phyloP scores from a whole-genome alignment of 2,888 invertebrate species.

The Hofmannophila pseudospretella region DNA sequence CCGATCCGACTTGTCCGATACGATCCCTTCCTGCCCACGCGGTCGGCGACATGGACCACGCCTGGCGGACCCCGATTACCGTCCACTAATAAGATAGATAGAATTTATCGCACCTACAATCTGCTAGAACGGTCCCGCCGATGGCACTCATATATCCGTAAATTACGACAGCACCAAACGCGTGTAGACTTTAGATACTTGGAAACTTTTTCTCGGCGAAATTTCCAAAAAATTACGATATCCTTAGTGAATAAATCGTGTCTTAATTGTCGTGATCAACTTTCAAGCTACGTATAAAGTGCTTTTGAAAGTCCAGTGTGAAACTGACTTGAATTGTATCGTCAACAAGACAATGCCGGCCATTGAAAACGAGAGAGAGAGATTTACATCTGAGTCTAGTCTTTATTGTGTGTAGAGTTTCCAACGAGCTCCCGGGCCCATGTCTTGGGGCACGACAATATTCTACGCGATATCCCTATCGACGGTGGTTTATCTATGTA shows the following conservation, averaged over 20 bases:
- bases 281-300: constrained; percentile 28
- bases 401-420: constrained; percentile 39
- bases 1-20: constrained; percentile 18
- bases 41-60: constrained; percentile 31
- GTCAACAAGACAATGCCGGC: constrained; percentile 51
- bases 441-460: constrained; percentile 42
- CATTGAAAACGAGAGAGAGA: constrained; percentile 47
- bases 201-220: neutral
- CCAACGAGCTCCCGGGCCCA: constrained; percentile 33
- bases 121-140: constrained; percentile 36
- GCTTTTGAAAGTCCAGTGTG: constrained; percentile 40
- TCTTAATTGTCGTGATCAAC: constrained; percentile 18
- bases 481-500: constrained; percentile 43
- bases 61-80: constrained; percentile 33
- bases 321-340: constrained; percentile 48
- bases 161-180: constrained; percentile 7
- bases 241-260: constrained; percentile 2
- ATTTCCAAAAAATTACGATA: constrained; percentile 1
- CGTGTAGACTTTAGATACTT: constrained; percentile 7
- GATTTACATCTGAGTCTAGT: constrained; percentile 53
- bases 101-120: constrained; percentile 54
- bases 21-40: constrained; percentile 36
- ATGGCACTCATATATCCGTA: constrained; percentile 31
- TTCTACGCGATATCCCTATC: constrained; percentile 53
- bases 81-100: constrained; percentile 52